Evolutionary conservation across 2,797 vertebrate species (phyloP).

Genomic region (Argentina silus): DNA sequence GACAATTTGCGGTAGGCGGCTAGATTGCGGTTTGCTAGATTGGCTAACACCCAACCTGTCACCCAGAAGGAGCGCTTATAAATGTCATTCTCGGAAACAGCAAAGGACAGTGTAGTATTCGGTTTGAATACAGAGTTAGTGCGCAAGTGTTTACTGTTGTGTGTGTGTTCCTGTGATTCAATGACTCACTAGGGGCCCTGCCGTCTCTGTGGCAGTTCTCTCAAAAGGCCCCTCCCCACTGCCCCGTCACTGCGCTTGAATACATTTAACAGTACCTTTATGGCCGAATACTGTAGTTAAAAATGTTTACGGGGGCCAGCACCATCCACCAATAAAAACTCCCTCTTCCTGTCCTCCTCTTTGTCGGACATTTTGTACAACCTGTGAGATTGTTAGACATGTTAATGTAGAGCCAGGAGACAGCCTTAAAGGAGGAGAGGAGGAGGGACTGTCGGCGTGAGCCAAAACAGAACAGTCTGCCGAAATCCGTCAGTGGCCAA

Average conservation of each 20-base stretch:
- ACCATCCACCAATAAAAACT: conserved; percentile 75
- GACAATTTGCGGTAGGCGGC: neutral
- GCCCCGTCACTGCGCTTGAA: conserved; percentile 69
- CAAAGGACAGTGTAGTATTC: no score
- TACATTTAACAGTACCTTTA: conserved; percentile 78
- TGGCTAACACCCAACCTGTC: neutral
- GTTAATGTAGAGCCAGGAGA: conserved; percentile 29
- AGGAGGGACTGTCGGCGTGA: neutral
- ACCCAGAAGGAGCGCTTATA: no score
- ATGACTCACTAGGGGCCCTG: conserved; percentile 32
- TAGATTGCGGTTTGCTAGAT: no score
- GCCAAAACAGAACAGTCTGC: neutral
- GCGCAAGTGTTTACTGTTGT: conserved; percentile 23
- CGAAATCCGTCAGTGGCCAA: neutral
- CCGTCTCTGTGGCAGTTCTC: conserved; percentile 19
- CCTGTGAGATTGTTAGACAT: conserved; percentile 15
- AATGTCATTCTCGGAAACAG: no score
- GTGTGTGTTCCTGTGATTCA: conserved; percentile 55
- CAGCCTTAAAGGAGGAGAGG: conserved; percentile 19
- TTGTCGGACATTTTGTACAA: conserved; percentile 49
- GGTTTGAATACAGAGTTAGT: no score
- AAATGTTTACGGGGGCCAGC: conserved; percentile 73
- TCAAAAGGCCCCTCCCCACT: conserved; percentile 42
- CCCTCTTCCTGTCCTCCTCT: conserved; percentile 69
- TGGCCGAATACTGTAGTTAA: conserved; percentile 70